Evolutionary conservation across 2,888 invertebrate species (phyloP).

Genomic region (Drosophila kambysellisi): DNA sequence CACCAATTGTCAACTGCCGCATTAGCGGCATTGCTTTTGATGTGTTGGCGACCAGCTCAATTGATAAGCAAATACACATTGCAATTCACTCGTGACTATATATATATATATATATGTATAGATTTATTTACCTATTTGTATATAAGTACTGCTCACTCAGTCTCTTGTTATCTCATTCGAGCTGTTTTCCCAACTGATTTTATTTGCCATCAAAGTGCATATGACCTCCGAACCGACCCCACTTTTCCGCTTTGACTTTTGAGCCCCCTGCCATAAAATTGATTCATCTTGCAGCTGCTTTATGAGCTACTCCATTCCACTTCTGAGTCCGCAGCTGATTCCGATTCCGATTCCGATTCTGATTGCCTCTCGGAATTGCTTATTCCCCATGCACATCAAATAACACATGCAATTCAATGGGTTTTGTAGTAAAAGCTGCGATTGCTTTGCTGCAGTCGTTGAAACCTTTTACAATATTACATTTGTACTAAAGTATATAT

Average conservation of each 20-base stretch:
- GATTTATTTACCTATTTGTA: background rate
- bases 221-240: background rate
- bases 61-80: conserved; percentile 58
- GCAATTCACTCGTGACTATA: conserved; percentile 36
- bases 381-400: conserved; percentile 47
- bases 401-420: conserved; percentile 38
- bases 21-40: conserved; percentile 45
- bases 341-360: conserved; percentile 4
- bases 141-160: background rate
- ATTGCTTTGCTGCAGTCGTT: conserved; percentile 25
- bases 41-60: conserved; percentile 34
- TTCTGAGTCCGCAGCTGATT: background rate
- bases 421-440: conserved; percentile 16
- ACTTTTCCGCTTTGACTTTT: conserved; percentile 1
- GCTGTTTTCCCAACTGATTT: conserved; percentile 41
- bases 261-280: conserved; percentile 41
- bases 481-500: background rate
- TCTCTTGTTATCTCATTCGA: conserved; percentile 14
- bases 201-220: conserved; percentile 63
- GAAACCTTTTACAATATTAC: conserved; percentile 8
- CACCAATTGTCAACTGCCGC: conserved; percentile 37
- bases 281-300: conserved; percentile 43
- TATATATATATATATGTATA: background rate
- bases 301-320: conserved; percentile 35
- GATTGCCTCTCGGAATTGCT: conserved; percentile 41